Evolutionary conservation across 1,140 invertebrate genomes (phyloP), one percentile per base, ranked within the genome.

Genomic region (Nasonia giraulti): DNA sequence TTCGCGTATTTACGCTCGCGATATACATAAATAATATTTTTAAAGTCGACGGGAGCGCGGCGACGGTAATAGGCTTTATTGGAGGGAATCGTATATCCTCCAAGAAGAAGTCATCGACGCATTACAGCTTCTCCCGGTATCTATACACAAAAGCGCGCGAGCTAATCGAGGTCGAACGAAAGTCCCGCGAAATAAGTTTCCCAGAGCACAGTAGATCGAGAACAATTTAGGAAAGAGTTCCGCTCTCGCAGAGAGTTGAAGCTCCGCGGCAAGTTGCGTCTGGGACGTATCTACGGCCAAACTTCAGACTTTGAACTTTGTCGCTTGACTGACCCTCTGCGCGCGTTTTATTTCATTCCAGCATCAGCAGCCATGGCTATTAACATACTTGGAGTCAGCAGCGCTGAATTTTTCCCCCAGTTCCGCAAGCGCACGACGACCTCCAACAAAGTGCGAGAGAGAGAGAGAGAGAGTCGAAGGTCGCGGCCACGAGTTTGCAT

Each of bases 221-320:
- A 82, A 85, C 81, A 76, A 84, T 82, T 83, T 80, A 55, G n/a
- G 76, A 85, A 87, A 85, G 80, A 87, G 78, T 85, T 85, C 89
- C 77, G 86, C 40, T 8, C 40, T 7, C 31, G n/a, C 33, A 31
- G 73, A 74, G 50, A 68, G 33, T 31, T 62, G 31, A 23, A 68
- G 33, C 14, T 17, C 12, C 62, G 12, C 11, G 8, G 33, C 1
- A 84, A 75, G 69, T 84, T 84, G 66, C 27, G 76, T 74, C 77
- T 75, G 85, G 83, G 87, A 71, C 83, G 71, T 85, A 87, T 84
- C 69, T 84, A 87, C 82, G 68, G 80, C 82, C 87, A 89, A 92
- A 92, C 88, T 92, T 90, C 85, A 86, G 88, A 89, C 89, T 89
- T 91, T 91, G 90, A 92, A 91, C 91, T 91, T 92, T 89, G 87